phyloP scores from a whole-genome alignment of 2,113 vertebrate genomes.

The Aphyosemion australe region DNA sequence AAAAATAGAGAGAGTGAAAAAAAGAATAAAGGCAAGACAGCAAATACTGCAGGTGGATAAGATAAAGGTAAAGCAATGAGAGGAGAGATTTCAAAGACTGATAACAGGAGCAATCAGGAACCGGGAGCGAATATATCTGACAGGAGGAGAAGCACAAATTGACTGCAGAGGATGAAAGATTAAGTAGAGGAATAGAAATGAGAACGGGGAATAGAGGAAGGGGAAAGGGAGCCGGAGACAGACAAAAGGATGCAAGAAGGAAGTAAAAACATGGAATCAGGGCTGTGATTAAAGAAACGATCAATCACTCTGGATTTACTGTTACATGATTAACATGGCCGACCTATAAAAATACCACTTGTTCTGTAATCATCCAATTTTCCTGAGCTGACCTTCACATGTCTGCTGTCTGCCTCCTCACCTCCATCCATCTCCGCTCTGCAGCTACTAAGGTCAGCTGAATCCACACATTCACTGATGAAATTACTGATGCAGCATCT shows the following conservation, averaged over 20 bases:
- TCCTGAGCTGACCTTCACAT: neutral
- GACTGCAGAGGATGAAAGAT: neutral
- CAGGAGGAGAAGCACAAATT: neutral
- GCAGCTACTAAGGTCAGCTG: neutral
- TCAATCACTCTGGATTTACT: conserved; percentile 7
- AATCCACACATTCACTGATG: conserved; percentile 7
- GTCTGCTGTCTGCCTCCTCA: neutral
- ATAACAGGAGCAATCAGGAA: conserved; percentile 12
- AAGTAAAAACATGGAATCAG: neutral
- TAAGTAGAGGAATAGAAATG: neutral
- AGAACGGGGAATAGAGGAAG: neutral
- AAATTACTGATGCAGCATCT: conserved; percentile 7
- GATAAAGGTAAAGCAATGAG: conserved; percentile 10
- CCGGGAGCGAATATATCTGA: neutral
- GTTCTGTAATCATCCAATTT: conserved; percentile 16
- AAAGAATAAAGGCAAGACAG: conserved; percentile 8
- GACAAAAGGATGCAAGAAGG: neutral
- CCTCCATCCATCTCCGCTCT: neutral
- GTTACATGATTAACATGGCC: neutral
- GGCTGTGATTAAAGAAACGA: neutral
- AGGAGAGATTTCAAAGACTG: conserved; percentile 8
- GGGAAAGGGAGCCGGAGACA: neutral
- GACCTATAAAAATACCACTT: neutral
- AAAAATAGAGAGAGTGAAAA: neutral
- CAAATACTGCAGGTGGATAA: conserved; percentile 12